Conservation (phyloP, 2,113 vertebrate species). For the Odontesthes bonariensis region DNA sequence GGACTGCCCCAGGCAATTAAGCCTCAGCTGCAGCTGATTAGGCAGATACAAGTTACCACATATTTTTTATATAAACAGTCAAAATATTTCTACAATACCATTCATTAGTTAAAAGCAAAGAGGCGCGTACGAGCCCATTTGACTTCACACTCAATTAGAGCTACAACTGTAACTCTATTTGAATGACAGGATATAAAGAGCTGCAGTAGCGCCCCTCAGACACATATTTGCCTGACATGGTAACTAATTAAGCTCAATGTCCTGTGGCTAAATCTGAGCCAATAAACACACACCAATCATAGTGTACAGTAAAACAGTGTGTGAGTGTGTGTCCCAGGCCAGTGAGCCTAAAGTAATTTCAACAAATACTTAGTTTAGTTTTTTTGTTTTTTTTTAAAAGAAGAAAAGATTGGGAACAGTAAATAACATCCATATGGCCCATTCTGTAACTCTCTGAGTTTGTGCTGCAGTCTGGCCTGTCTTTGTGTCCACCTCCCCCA, state of each 20-base stretch:
- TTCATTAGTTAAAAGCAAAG: conserved; percentile 48
- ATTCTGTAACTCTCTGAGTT: conserved; percentile 31
- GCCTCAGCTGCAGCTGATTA: conserved; percentile 25
- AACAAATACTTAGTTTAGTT: conserved; percentile 38
- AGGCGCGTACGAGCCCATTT: conserved; percentile 36
- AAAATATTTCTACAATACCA: conserved; percentile 34
- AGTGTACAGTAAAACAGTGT: conserved; percentile 22
- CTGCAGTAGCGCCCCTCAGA: conserved; percentile 30
- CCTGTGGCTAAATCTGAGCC: conserved; percentile 49
- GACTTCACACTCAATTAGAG: conserved; percentile 66
- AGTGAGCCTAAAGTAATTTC: conserved; percentile 38
- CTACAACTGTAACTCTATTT: conserved; percentile 27
- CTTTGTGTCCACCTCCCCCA: conserved; percentile 45
- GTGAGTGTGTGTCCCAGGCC: conserved; percentile 26
- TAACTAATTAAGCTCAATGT: conserved; percentile 65
- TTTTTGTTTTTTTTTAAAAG: conserved; percentile 39
- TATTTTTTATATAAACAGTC: conserved; percentile 39
- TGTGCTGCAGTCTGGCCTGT: conserved; percentile 22
- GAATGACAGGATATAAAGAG: conserved; percentile 53
- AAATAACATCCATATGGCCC: conserved; percentile 69
- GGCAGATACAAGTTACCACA: background rate
- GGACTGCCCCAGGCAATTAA: conserved; percentile 14
- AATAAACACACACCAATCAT: conserved; percentile 56
- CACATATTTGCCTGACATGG: conserved; percentile 49
- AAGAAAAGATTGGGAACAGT: conserved; percentile 37